Evolutionary conservation across 2,797 vertebrate species (phyloP).

Genomic region (Vireo griseus): DNA sequence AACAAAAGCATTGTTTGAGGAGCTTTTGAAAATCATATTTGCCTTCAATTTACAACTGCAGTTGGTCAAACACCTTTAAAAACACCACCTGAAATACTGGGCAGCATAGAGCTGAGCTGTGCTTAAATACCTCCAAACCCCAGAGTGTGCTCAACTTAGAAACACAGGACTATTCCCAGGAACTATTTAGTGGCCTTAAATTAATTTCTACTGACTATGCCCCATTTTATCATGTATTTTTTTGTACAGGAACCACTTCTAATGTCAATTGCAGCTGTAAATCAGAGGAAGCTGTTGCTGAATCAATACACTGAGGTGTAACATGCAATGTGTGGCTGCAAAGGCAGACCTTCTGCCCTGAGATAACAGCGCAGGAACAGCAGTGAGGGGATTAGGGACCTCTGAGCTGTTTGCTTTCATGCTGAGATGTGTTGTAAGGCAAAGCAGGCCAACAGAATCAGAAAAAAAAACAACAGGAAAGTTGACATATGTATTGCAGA

Average conservation of each 20-base stretch:
- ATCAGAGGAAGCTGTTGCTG: not conserved
- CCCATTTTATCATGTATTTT: not conserved
- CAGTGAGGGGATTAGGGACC: not conserved
- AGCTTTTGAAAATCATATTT: not conserved
- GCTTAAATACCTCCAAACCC: not conserved
- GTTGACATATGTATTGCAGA: not conserved
- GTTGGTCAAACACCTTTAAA: not conserved
- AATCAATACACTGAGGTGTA: not conserved
- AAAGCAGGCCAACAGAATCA: not conserved
- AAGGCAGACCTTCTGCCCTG: not conserved
- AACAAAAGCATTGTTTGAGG: not conserved
- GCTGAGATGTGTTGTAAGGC: not conserved
- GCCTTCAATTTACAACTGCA: not conserved
- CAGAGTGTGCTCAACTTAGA: not conserved
- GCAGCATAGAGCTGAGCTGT: not conserved
- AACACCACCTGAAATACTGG: not conserved
- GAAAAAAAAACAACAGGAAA: not conserved
- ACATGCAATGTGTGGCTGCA: not conserved
- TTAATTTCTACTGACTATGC: not conserved
- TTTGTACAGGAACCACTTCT: not conserved
- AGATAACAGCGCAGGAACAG: not conserved
- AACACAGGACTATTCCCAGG: not conserved
- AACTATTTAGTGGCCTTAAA: not conserved
- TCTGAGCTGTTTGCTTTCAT: not conserved
- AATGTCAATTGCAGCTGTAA: not conserved